Evolutionary conservation across 2,113 vertebrate species (phyloP).

Genomic region (Equus przewalskii): DNA sequence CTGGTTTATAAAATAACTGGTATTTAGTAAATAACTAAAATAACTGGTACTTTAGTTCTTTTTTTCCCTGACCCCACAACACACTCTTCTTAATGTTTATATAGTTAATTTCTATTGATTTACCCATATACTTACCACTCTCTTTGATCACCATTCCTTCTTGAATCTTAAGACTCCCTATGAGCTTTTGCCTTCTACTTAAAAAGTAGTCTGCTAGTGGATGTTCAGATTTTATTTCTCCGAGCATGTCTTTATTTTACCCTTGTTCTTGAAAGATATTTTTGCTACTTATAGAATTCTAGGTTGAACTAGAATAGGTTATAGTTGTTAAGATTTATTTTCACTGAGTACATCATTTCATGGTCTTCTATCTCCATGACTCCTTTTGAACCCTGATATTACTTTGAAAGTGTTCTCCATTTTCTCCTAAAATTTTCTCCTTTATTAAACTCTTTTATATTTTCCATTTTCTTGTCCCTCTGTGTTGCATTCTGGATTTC

Average conservation of each 20-base stretch:
- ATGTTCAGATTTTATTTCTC: conserved; percentile 19
- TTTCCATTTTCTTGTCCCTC: conserved; percentile 26
- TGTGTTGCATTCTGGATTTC: neutral
- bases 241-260: conserved; percentile 24
- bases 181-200: neutral
- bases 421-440: conserved; percentile 4
- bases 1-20: neutral
- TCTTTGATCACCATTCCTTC: conserved; percentile 3
- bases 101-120: neutral
- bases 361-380: neutral
- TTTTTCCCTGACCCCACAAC: neutral
- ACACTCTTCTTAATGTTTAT: conserved; percentile 8
- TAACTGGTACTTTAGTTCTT: neutral
- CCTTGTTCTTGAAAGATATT: neutral
- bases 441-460: conserved; percentile 3
- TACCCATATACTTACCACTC: neutral
- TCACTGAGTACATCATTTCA: neutral
- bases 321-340: conserved; percentile 28
- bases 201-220: neutral
- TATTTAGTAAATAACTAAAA: neutral
- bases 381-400: neutral
- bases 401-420: neutral
- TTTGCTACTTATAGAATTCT: conserved; percentile 24
- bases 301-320: neutral
- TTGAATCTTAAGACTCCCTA: neutral